phyloP scores from a whole-genome alignment of 2,888 invertebrate genomes.

The Esperia sulphurella region DNA sequence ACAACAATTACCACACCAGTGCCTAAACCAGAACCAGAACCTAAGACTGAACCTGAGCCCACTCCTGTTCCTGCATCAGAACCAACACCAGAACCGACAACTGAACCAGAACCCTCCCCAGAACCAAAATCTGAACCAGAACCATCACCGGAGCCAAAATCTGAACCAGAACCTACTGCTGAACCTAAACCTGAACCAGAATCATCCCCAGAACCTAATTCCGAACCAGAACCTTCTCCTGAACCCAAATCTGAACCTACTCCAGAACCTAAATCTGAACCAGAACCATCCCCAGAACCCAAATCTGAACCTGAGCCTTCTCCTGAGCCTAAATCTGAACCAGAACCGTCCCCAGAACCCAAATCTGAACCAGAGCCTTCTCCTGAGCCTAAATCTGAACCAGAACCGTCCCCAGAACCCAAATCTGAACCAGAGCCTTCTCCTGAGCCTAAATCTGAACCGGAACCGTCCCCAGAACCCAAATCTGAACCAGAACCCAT shows the following conservation, averaged over 20 bases:
- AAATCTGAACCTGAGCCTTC: conserved; percentile 56
- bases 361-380: conserved; percentile 59
- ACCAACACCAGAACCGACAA: conserved; percentile 33
- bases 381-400: conserved; percentile 55
- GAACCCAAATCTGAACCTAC: conserved; percentile 57
- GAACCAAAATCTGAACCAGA: conserved; percentile 42
- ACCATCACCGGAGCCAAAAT: conserved; percentile 23
- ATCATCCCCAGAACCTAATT: conserved; percentile 44
- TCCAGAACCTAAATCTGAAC: conserved; percentile 59
- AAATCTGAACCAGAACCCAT: conserved; percentile 50
- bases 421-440: conserved; percentile 33
- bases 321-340: conserved; percentile 50
- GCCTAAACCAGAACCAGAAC: conserved; percentile 31
- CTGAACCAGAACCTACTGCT: conserved; percentile 33
- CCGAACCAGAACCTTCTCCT: conserved; percentile 39
- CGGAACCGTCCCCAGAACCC: conserved; percentile 53
- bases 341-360: conserved; percentile 42
- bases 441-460: conserved; percentile 56
- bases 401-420: conserved; percentile 49
- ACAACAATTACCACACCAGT: conserved; percentile 19
- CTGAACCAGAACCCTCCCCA: conserved; percentile 52
- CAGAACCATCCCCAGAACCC: conserved; percentile 55
- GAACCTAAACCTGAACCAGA: conserved; percentile 61
- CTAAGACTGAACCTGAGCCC: conserved; percentile 58
- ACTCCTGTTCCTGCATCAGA: conserved; percentile 47